Evolutionary conservation across 35 echinoderm and acorn worm genomes (phyloP).

Genomic region (Patiria miniata): DNA sequence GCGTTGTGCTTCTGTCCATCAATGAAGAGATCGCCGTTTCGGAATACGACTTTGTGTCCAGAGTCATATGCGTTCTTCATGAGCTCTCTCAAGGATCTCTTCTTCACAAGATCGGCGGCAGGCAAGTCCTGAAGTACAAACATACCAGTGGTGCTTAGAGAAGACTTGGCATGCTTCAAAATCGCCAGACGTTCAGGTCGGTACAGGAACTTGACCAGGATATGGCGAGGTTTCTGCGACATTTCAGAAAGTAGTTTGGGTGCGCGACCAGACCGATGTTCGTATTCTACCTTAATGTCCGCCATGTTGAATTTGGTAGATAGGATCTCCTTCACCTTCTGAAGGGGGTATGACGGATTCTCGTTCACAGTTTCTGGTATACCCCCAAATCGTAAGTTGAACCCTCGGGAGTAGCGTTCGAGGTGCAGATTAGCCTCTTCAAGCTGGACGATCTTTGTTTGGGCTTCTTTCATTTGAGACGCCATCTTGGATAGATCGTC

Average conservation of each 20-base stretch:
- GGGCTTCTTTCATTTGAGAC: neutral
- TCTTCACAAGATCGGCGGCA: conserved; percentile 5
- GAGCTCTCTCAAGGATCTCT: neutral
- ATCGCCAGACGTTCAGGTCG: conserved; percentile 1
- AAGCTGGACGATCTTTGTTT: neutral
- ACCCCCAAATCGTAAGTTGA: conserved; percentile 30
- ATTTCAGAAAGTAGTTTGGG: neutral
- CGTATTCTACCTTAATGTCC: neutral
- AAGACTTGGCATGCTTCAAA: neutral
- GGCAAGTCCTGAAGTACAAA: conserved; percentile 14
- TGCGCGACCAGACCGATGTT: conserved; percentile 9
- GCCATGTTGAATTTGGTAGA: neutral
- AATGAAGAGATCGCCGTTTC: conserved; percentile 14
- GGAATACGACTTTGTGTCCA: conserved; percentile 7
- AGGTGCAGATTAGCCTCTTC: neutral
- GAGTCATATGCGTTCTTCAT: conserved; percentile 13
- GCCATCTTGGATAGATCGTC: neutral
- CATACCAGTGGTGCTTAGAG: neutral
- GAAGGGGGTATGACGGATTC: neutral
- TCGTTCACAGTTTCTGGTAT: neutral
- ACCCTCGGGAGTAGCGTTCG: conserved; percentile 12
- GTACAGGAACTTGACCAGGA: conserved; percentile 25
- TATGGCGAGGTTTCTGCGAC: conserved; percentile 1
- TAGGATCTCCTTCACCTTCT: neutral
- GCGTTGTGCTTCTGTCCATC: neutral